Evolutionary conservation across 37 sponge, comb jelly and placozoan genomes (phyloP).

Genomic region (Eunapius fragilis): DNA sequence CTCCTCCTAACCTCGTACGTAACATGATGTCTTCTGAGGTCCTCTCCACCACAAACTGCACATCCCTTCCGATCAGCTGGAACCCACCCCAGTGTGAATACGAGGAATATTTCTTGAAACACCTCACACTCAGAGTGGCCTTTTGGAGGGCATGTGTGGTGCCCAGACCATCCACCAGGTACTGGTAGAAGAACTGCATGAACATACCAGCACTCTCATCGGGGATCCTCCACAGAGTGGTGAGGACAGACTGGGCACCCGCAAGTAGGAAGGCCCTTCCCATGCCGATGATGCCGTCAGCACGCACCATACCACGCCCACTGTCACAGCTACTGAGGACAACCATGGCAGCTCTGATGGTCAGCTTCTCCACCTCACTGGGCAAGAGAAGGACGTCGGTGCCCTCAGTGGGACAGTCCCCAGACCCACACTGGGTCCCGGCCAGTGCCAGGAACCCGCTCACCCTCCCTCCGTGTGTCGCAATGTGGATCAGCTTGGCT

Average conservation of each 20-base stretch:
- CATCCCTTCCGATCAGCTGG: constrained; percentile 79
- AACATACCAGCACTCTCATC: constrained; percentile 78
- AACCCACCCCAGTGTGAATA: constrained; percentile 84
- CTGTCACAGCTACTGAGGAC: constrained; percentile 80
- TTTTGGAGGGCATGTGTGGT: constrained; percentile 68
- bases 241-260: constrained; percentile 82
- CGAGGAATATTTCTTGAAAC: constrained; percentile 62
- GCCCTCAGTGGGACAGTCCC: constrained; percentile 6
- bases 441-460: constrained; percentile 77
- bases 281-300: constrained; percentile 82
- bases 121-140: constrained; percentile 67
- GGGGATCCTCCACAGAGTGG: constrained; percentile 78
- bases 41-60: constrained; percentile 19
- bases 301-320: constrained; percentile 64
- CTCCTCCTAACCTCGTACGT: constrained; percentile 1
- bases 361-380: constrained; percentile 67
- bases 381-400: constrained; percentile 57
- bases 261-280: constrained; percentile 82
- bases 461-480: constrained; percentile 68
- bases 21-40: not conserved
- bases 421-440: constrained; percentile 5
- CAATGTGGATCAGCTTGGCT: constrained; percentile 73
- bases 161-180: constrained; percentile 62
- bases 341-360: constrained; percentile 70
- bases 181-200: constrained; percentile 87